Evolutionary conservation across 1,140 invertebrate species (phyloP), one percentile per base, ranked within the genome.

Genomic region (Eufriesea mexicana): DNA sequence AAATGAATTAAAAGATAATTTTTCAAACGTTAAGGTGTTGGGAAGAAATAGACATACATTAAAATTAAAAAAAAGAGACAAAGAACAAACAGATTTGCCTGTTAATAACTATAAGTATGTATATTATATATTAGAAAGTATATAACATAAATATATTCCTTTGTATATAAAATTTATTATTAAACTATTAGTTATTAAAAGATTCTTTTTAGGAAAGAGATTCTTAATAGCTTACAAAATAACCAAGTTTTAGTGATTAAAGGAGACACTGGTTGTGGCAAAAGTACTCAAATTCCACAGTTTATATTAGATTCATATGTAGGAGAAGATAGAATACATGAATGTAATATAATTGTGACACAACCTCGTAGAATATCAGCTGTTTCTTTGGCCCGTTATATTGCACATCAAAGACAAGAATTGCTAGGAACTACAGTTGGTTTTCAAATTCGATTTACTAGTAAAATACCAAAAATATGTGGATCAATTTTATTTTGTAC

Each of bases 281-380:
- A 98, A 94, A 97, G 97, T 86, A 98, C 98, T 1, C 97, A 98
- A 95, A 96, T 99, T 35, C 98, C 98, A 2, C 98, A 99, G 93
- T 99, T 97, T 91, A 97, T 99, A 85, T 92, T 99, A 23, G 98
- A 99, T 92, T 95, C 97, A 89, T 98, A 87, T 78, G 64, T 77
- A 23, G 7, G 64, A 66, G 72, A 84, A 54, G 66, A 85, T 49
- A 47, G 88, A 94, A 84, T 95, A 94, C 45, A 85, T 0, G 72
- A 94, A 73, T 96, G 95, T 90, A 97, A 96, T 87, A 98, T 99
- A 89, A 96, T 98, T 54, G 96, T 98, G 45, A 98, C 98, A 0
- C 98, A 99, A 91, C 98, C 99, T 0, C 95, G 98, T 14, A 96
- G 97, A 90, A 97, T 99, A 85, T 97, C 98, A 35, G 98, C 98